Conservation (phyloP, 2,113 vertebrate species). For the Hucho hucho region DNA sequence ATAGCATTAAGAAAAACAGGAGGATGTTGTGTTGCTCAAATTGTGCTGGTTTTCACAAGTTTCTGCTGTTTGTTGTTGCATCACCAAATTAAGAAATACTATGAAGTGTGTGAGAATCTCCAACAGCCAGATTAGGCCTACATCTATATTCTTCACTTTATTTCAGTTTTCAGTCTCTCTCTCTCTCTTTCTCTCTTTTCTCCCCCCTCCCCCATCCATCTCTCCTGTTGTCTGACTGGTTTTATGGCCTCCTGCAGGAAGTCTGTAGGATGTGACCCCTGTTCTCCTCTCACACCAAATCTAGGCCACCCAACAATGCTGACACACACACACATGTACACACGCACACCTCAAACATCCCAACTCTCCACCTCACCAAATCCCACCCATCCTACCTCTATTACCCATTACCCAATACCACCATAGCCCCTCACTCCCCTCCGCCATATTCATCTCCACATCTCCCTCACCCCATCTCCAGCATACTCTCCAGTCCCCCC, state of each 20-base stretch:
- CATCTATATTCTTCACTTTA: too few relatives aligned
- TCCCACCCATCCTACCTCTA: not conserved
- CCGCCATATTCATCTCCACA: not conserved
- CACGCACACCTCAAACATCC: not conserved
- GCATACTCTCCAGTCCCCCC: not conserved
- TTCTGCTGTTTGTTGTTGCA: too few relatives aligned
- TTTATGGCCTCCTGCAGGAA: constrained; percentile 54
- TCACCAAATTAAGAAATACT: too few relatives aligned
- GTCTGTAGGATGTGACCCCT: constrained; percentile 55
- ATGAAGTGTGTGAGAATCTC: too few relatives aligned
- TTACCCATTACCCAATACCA: too few relatives aligned
- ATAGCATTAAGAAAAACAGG: not conserved
- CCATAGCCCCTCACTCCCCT: not conserved
- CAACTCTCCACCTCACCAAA: not conserved
- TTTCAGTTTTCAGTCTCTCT: too few relatives aligned
- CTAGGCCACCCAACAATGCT: constrained; percentile 3
- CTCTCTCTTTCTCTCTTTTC: too few relatives aligned
- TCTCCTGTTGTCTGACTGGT: constrained; percentile 15
- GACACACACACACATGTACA: not conserved
- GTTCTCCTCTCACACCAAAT: constrained; percentile 36
- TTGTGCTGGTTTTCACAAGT: too few relatives aligned
- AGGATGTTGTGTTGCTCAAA: too few relatives aligned
- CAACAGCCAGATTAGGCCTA: too few relatives aligned
- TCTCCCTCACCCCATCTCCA: not conserved
- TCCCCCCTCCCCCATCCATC: not conserved